Conservation (phyloP, 35 echinoderm and acorn worm species). For the Eucidaris tribuloides region DNA sequence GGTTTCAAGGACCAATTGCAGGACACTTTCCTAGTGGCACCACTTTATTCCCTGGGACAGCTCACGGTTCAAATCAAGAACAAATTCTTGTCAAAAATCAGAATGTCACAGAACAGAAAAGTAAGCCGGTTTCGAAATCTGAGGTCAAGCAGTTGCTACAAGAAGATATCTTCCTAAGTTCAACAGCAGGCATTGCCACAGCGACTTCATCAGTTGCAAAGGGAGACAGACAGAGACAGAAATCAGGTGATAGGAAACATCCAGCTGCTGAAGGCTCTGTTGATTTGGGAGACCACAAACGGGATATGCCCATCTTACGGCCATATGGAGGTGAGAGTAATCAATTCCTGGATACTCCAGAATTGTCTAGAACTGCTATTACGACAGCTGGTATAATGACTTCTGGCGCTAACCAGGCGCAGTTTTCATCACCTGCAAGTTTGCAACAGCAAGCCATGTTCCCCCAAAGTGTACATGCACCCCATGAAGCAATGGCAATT, state of each 20-base stretch:
- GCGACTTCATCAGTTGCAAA: not conserved
- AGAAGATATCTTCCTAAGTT: not conserved
- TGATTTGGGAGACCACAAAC: not conserved
- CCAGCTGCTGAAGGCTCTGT: not conserved
- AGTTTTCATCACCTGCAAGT: too few species aligned
- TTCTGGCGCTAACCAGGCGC: not conserved
- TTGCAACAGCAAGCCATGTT: too few species aligned
- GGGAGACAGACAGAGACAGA: not conserved
- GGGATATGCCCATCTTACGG: constrained; percentile 5
- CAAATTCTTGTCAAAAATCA: too few species aligned
- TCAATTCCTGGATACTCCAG: not conserved
- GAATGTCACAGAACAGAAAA: not conserved
- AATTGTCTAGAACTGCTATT: not conserved
- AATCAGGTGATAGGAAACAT: not conserved
- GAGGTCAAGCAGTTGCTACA: constrained; percentile 10
- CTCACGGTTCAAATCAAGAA: too few species aligned
- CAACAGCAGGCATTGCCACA: not conserved
- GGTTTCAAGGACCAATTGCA: not conserved
- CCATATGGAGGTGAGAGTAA: constrained; percentile 1
- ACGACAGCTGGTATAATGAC: too few species aligned
- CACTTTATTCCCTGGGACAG: too few species aligned
- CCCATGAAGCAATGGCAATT: too few species aligned
- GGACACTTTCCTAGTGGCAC: not conserved
- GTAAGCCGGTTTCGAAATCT: too few species aligned
- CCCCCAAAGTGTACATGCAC: too few species aligned